These are phyloP conservation scores for Craniophora ligustri DNA, from an alignment of 2,888 invertebrate species.

Conservation along the genomic window DNA sequence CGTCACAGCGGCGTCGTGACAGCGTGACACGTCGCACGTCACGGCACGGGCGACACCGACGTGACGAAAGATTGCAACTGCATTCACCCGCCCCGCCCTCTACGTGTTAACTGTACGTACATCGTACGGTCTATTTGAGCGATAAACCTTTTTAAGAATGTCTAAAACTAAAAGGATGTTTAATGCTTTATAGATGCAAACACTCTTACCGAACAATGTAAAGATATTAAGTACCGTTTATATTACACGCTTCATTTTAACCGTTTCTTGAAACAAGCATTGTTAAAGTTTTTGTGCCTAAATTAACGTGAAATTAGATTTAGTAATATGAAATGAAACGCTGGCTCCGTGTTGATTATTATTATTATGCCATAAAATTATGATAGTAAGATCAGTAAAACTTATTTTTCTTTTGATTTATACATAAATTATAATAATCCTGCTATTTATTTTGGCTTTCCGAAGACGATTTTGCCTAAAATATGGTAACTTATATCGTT, in stretches of 20 bases:
- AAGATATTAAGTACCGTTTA: slow-evolving; percentile 6
- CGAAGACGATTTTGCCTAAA: slow-evolving; percentile 15
- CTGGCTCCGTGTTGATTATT: slow-evolving; percentile 4
- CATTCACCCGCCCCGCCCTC: slow-evolving; percentile 16
- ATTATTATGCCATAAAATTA: background rate
- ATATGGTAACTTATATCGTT: slow-evolving; percentile 35
- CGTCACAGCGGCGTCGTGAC: slow-evolving; percentile 53
- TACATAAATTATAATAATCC: slow-evolving; percentile 4
- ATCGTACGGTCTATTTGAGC: slow-evolving; percentile 5
- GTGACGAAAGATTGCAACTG: slow-evolving; percentile 35
- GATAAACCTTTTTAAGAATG: slow-evolving; percentile 10
- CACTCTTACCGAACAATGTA: too few species aligned
- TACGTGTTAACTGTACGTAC: slow-evolving; percentile 4
- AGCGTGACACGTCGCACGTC: slow-evolving; percentile 45
- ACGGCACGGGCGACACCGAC: slow-evolving; percentile 43
- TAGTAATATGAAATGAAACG: slow-evolving; percentile 17
- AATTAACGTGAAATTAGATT: slow-evolving; percentile 43
- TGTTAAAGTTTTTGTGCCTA: slow-evolving; percentile 19
- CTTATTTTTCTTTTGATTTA: background rate
- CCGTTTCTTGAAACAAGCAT: slow-evolving; percentile 8
- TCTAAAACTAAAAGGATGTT: background rate
- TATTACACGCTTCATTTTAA: slow-evolving; percentile 13
- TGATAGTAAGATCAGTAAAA: background rate
- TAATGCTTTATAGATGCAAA: background rate
- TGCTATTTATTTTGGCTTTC: slow-evolving; percentile 3